Evolutionary conservation across 2,113 vertebrate species (phyloP).

Genomic region (Toxotes chatareus): DNA sequence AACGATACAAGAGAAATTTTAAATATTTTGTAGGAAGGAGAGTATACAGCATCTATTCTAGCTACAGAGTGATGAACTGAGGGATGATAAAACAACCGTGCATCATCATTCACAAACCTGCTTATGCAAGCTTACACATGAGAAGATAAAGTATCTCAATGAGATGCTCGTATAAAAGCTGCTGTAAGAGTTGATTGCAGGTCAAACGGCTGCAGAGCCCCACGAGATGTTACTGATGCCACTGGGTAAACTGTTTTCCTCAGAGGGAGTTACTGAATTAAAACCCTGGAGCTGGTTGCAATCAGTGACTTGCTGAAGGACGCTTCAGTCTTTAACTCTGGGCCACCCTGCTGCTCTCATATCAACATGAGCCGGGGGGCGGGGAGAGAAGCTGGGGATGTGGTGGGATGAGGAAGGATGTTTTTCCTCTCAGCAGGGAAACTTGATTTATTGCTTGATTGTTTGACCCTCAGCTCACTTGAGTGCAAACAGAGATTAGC

Average conservation of each 20-base stretch:
- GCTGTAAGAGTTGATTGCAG: not conserved
- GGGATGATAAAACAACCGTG: too few relatives aligned
- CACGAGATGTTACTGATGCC: not conserved
- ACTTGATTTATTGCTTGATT: not conserved
- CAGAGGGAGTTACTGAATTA: not conserved
- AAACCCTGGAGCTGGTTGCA: not conserved
- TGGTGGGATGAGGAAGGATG: not conserved
- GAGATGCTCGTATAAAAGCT: too few relatives aligned
- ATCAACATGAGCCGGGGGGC: not conserved
- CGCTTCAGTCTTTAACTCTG: not conserved
- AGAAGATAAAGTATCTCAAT: too few relatives aligned
- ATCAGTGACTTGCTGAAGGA: not conserved
- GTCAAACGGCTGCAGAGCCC: not conserved
- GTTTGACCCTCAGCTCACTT: not conserved
- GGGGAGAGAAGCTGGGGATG: not conserved
- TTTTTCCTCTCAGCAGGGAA: not conserved
- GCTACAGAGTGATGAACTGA: too few relatives aligned
- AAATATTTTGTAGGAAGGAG: too few relatives aligned
- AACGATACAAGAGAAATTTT: too few relatives aligned
- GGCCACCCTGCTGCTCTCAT: slow-evolving; percentile 10
- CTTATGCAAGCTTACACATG: too few relatives aligned
- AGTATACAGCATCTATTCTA: too few relatives aligned
- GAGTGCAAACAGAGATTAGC: slow-evolving; percentile 8
- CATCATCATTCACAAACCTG: too few relatives aligned
- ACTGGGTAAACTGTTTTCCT: not conserved